Evolutionary conservation across 2,113 vertebrate genomes (phyloP).

Genomic region (Anarhynchus alexandrinus): DNA sequence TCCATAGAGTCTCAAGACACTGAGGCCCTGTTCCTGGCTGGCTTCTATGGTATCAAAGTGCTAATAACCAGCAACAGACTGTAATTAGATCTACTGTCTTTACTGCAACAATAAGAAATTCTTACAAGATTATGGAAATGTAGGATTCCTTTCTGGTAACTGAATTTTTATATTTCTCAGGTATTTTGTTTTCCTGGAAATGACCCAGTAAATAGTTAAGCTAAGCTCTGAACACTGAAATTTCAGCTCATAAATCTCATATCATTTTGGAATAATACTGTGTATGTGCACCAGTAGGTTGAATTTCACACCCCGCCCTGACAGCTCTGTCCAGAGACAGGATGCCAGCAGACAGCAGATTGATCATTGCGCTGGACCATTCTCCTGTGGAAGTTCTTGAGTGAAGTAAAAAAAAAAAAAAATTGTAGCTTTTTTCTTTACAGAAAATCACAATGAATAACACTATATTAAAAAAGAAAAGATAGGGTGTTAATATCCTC

Average conservation of each 20-base stretch:
- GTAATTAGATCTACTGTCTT: neutral
- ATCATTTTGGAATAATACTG: neutral
- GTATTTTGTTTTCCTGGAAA: neutral
- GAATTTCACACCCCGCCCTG: neutral
- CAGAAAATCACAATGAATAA: neutral
- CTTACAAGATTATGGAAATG: neutral
- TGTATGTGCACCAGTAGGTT: neutral
- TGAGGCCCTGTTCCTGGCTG: neutral
- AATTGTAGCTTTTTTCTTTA: neutral
- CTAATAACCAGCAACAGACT: neutral
- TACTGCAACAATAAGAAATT: neutral
- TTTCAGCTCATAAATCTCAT: neutral
- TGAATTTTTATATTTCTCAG: neutral
- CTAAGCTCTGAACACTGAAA: neutral
- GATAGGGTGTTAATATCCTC: neutral
- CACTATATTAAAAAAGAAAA: neutral
- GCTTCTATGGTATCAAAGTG: neutral
- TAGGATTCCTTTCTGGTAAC: neutral
- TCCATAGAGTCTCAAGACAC: neutral
- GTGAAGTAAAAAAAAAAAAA: neutral
- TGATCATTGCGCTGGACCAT: neutral
- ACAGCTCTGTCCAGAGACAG: neutral
- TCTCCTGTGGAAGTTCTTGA: neutral
- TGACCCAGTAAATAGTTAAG: neutral
- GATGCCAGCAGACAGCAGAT: conserved; percentile 4